A percentile compares a stretch with the other conserved stretches of the same genome.
Evolutionary conservation across 2,888 invertebrate genomes (phyloP).

Genomic region (Morpho achilles): DNA sequence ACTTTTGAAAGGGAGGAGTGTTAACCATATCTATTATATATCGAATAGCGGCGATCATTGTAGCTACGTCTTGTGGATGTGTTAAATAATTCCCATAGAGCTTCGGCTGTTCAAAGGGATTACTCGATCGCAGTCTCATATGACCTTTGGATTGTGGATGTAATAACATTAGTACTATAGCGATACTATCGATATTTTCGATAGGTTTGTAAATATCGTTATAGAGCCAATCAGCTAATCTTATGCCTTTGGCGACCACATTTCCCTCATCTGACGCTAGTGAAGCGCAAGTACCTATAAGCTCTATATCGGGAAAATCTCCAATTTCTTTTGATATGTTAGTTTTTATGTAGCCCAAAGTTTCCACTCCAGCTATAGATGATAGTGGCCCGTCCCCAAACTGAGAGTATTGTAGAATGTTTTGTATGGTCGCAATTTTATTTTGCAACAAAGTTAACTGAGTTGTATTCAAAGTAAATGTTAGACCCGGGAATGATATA

Average conservation of each 20-base stretch:
- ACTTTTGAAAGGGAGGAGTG: conserved; percentile 79
- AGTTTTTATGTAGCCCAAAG: conserved; percentile 79
- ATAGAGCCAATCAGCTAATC: conserved; percentile 61
- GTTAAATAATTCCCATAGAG: conserved; percentile 87
- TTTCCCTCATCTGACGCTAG: conserved; percentile 76
- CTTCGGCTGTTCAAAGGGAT: conserved; percentile 82
- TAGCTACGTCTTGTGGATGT: conserved; percentile 78
- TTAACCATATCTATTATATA: conserved; percentile 77
- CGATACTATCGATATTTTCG: conserved; percentile 63
- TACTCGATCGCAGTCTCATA: conserved; percentile 79
- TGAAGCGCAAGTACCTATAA: conserved; percentile 79
- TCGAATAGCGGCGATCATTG: conserved; percentile 78
- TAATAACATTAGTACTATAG: conserved; percentile 77
- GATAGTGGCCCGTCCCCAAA: conserved; percentile 76
- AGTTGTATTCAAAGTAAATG: conserved; percentile 73
- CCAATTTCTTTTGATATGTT: conserved; percentile 72
- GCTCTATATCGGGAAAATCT: conserved; percentile 82
- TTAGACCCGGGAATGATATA: conserved; percentile 78
- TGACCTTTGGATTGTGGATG: conserved; percentile 82
- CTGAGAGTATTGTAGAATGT: conserved; percentile 51
- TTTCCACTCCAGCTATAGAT: conserved; percentile 77
- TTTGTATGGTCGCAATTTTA: conserved; percentile 47
- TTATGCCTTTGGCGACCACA: conserved; percentile 58
- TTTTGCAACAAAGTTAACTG: conserved; percentile 48
- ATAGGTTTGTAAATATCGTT: conserved; percentile 59